Evolutionary conservation across 2,888 invertebrate species (phyloP).

Genomic region (Neoitamus cyanurus): DNA sequence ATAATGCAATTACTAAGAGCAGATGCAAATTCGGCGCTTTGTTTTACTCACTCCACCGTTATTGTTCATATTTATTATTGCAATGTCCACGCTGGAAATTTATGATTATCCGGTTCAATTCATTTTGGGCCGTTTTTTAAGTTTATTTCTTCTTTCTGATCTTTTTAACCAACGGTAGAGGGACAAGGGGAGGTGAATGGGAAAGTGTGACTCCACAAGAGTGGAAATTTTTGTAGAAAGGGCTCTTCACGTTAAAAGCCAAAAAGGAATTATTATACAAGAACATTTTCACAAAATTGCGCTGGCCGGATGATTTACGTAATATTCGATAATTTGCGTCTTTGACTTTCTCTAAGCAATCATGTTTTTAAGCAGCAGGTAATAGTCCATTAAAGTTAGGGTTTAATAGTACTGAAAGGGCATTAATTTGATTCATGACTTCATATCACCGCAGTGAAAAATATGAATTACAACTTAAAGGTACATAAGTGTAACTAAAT

Average conservation of each 20-base stretch:
- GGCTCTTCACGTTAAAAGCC: not conserved
- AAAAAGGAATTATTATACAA: not conserved
- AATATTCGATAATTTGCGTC: not conserved
- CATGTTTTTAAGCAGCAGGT: not conserved
- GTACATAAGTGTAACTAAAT: too few relatives aligned
- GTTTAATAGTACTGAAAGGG: not conserved
- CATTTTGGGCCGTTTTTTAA: not conserved
- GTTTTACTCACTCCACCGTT: not conserved
- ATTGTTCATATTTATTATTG: not conserved
- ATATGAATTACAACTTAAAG: too few relatives aligned
- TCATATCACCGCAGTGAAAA: too few relatives aligned
- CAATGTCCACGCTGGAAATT: not conserved
- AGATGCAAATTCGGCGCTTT: not conserved
- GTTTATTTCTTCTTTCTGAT: not conserved
- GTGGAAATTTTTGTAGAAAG: not conserved
- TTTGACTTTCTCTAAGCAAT: not conserved
- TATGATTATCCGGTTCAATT: slow-evolving; percentile 11
- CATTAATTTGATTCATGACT: not conserved
- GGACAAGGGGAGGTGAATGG: not conserved
- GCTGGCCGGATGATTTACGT: not conserved
- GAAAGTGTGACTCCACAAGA: not conserved
- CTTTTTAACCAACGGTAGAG: not conserved
- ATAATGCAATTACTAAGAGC: slow-evolving; percentile 4
- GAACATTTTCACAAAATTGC: not conserved
- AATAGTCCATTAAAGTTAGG: not conserved